Evolutionary conservation across 1,140 invertebrate genomes (phyloP).

Genomic region (Epicauta chinensis): DNA sequence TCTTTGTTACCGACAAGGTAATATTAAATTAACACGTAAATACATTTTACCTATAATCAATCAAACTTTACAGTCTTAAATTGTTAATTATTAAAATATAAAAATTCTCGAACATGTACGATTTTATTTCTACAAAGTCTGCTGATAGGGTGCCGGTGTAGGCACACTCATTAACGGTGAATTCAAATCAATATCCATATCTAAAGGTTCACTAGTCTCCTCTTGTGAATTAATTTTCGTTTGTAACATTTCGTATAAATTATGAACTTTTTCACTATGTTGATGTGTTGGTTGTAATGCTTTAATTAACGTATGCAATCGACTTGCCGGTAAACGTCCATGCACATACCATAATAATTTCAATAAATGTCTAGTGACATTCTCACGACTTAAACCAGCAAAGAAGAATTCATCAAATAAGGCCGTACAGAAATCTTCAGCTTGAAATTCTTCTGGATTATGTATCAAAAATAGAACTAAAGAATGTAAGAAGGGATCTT

Average conservation of each 20-base stretch:
- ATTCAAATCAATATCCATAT: slow-evolving; percentile 67
- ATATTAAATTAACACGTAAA: slow-evolving; percentile 53
- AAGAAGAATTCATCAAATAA: slow-evolving; percentile 96
- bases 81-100: slow-evolving; percentile 11
- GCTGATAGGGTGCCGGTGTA: slow-evolving; percentile 67
- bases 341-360: slow-evolving; percentile 85
- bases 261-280: slow-evolving; percentile 80
- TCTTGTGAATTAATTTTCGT: slow-evolving; percentile 71
- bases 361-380: slow-evolving; percentile 88
- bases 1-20: slow-evolving; percentile 46
- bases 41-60: slow-evolving; percentile 56
- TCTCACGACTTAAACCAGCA: slow-evolving; percentile 79
- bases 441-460: slow-evolving; percentile 85
- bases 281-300: slow-evolving; percentile 78
- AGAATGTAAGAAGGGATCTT: slow-evolving; percentile 92
- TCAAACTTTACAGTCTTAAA: slow-evolving; percentile 22
- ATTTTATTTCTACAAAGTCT: slow-evolving; percentile 29
- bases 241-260: slow-evolving; percentile 67
- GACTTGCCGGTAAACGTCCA: slow-evolving; percentile 71
- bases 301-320: slow-evolving; percentile 78
- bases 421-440: slow-evolving; percentile 92
- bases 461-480: slow-evolving; percentile 74
- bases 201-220: slow-evolving; percentile 52
- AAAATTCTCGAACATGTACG: no score
- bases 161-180: slow-evolving; percentile 82